Evolutionary conservation across 1,140 invertebrate species (phyloP).

Genomic region (Lucilia cuprina): DNA sequence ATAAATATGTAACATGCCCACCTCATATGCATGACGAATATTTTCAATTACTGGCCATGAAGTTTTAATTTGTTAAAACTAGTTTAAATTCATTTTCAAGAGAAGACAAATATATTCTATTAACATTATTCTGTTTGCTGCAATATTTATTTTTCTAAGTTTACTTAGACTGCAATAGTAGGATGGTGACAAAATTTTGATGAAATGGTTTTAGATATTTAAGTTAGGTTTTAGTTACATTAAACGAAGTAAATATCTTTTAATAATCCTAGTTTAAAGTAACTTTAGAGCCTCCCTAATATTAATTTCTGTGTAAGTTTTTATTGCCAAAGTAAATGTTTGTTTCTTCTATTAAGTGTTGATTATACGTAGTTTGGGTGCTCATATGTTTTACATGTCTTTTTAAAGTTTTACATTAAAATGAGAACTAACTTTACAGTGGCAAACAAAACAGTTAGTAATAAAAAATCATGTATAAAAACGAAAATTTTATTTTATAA

Average conservation of each 20-base stretch:
- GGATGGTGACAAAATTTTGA: too few species aligned
- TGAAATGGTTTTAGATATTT: too few species aligned
- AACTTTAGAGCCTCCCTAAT: too few species aligned
- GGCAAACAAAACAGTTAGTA: background rate
- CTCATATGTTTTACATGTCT: background rate
- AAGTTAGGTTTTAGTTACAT: too few species aligned
- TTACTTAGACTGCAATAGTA: too few species aligned
- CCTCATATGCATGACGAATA: slow-evolving; percentile 33
- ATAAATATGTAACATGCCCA: slow-evolving; percentile 32
- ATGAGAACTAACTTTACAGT: background rate
- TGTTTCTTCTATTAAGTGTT: slow-evolving; percentile 15
- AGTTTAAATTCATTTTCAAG: slow-evolving; percentile 1
- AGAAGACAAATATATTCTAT: slow-evolving; percentile 15
- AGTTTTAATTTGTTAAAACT: slow-evolving; percentile 30
- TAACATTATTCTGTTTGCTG: background rate
- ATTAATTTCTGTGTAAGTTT: too few species aligned
- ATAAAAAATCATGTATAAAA: too few species aligned
- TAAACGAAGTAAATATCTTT: too few species aligned
- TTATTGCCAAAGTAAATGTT: background rate
- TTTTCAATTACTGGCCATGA: slow-evolving; percentile 35
- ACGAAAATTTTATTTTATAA: too few species aligned
- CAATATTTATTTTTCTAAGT: too few species aligned
- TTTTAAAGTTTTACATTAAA: background rate
- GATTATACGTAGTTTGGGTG: background rate
- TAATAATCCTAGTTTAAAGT: too few species aligned